Conservation (phyloP, 2,113 vertebrate species). For the Rhabdornis inornatus region DNA sequence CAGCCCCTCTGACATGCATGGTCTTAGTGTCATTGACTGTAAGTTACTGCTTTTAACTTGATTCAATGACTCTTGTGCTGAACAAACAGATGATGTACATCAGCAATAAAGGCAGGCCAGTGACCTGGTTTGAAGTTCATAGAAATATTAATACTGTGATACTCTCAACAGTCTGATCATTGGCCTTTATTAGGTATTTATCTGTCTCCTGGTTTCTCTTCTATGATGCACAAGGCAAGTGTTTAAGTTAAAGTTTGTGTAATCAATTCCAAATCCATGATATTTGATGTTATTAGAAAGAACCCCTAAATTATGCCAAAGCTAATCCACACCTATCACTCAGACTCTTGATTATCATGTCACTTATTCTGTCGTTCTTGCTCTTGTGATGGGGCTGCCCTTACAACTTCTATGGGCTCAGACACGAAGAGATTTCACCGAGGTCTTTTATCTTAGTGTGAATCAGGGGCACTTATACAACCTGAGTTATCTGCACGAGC, state of each 20-base stretch:
- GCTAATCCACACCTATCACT: not conserved
- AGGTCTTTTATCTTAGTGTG: not conserved
- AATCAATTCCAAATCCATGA: not conserved
- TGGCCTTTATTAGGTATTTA: not conserved
- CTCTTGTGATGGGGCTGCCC: not conserved
- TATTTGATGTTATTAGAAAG: not conserved
- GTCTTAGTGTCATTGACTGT: rapidly evolving
- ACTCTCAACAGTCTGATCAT: not conserved
- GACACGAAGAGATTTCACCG: rapidly evolving
- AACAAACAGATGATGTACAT: not conserved
- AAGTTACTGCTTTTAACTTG: not conserved
- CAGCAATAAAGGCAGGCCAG: not conserved
- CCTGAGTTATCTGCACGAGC: not conserved
- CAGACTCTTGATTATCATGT: not conserved
- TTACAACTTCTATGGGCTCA: not conserved
- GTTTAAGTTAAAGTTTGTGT: not conserved
- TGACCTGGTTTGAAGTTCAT: not conserved
- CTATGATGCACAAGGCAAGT: not conserved
- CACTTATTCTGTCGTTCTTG: not conserved
- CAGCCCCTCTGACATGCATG: rapidly evolving
- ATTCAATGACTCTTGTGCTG: not conserved
- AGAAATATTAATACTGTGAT: not conserved
- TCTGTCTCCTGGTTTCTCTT: not conserved
- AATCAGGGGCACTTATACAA: not conserved
- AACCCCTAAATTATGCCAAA: not conserved